A percentile compares a stretch with the other conserved stretches of the same genome.
Evolutionary conservation across 2,113 vertebrate species (phyloP).

Genomic region (Cavia aperea): DNA sequence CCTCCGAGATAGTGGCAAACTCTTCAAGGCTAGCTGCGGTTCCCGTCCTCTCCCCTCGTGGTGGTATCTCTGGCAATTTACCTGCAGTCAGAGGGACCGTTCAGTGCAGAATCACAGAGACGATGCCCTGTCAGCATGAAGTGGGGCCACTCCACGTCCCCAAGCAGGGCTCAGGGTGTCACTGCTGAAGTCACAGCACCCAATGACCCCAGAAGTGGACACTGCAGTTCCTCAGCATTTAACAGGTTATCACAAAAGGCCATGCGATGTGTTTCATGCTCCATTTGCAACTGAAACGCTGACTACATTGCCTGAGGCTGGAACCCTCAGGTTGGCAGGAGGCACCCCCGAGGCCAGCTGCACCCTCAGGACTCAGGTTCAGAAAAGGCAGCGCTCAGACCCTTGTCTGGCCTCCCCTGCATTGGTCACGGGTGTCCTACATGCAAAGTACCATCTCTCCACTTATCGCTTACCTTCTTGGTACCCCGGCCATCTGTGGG

Average conservation of each 20-base stretch:
- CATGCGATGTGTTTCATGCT: accelerated
- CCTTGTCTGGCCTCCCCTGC: not conserved
- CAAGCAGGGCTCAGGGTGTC: accelerated
- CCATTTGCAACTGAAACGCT: accelerated
- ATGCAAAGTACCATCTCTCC: no score
- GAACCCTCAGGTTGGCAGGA: accelerated
- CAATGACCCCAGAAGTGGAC: not conserved
- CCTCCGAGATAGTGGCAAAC: slow-evolving; percentile 73
- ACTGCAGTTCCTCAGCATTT: accelerated
- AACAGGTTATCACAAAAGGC: not conserved
- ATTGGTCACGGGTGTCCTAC: not conserved
- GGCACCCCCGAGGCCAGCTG: accelerated
- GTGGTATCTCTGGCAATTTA: slow-evolving; percentile 42
- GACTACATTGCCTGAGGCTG: not conserved
- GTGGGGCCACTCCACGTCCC: accelerated
- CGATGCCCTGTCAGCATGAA: accelerated
- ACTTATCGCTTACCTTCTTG: no score
- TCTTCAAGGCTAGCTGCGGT: slow-evolving; percentile 77
- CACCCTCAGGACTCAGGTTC: no score
- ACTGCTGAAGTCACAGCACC: not conserved
- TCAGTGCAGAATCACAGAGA: not conserved
- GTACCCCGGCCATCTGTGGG: accelerated
- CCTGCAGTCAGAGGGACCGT: slow-evolving; percentile 63
- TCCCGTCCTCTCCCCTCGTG: slow-evolving; percentile 77
- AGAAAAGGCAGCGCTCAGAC: not conserved